Evolutionary conservation across 2,113 vertebrate species (phyloP).

Genomic region (Taurulus bubalis): DNA sequence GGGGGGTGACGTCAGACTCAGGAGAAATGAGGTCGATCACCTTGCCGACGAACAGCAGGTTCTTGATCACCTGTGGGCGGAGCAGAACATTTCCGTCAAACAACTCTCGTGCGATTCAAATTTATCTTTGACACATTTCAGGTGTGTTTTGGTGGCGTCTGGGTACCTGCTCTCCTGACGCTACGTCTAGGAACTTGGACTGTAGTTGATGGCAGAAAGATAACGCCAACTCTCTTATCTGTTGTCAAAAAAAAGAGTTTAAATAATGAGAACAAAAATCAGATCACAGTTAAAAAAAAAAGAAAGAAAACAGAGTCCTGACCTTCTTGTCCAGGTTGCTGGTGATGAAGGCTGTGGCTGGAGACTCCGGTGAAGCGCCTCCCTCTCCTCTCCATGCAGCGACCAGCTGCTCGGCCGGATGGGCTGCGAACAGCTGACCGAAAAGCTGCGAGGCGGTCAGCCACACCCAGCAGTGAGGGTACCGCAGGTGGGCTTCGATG

Average conservation of each 20-base stretch:
- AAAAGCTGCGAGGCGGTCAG: slow-evolving; percentile 94
- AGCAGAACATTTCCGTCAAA: not conserved
- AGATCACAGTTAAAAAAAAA: rapidly evolving
- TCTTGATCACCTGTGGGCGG: slow-evolving; percentile 91
- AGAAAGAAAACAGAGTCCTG: not conserved
- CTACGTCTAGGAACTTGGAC: slow-evolving; percentile 91
- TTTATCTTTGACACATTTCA: not conserved
- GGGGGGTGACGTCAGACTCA: slow-evolving; percentile 70
- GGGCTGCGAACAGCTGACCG: slow-evolving; percentile 92
- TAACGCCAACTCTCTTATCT: slow-evolving; percentile 92
- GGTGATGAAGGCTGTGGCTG: slow-evolving; percentile 83
- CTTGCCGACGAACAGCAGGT: slow-evolving; percentile 94
- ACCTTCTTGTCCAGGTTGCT: slow-evolving; percentile 90
- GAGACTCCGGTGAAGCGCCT: slow-evolving; percentile 37
- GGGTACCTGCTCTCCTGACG: slow-evolving; percentile 93
- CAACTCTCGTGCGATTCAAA: not conserved
- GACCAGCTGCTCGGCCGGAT: slow-evolving; percentile 90
- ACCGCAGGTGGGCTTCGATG: slow-evolving; percentile 89
- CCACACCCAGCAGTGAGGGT: slow-evolving; percentile 98
- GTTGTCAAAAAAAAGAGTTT: not conserved
- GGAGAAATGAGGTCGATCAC: slow-evolving; percentile 91
- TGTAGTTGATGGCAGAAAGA: slow-evolving; percentile 93
- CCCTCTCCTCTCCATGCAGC: slow-evolving; percentile 76
- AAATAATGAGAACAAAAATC: not conserved
- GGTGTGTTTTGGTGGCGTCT: not conserved